These are phyloP conservation scores for Acrocephalus kingi DNA, from an alignment of 2,113 vertebrate species.

Conservation along the genomic window DNA sequence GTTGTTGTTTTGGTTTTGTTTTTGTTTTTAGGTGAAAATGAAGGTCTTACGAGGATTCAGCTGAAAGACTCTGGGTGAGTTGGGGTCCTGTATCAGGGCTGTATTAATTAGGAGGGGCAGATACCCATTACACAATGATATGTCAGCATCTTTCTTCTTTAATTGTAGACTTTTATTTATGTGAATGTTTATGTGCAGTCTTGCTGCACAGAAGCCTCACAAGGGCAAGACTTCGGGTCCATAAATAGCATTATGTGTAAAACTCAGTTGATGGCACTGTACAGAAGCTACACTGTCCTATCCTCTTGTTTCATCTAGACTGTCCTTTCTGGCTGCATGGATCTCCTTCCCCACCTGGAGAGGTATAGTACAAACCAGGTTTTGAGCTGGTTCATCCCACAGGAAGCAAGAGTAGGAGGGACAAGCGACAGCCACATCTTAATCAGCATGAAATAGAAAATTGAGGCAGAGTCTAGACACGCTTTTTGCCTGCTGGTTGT, in stretches of 20 bases:
- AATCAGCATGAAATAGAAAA: neutral
- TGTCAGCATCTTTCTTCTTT: neutral
- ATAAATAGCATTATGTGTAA: neutral
- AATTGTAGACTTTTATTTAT: neutral
- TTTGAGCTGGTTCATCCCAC: neutral
- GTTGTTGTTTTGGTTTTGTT: no score
- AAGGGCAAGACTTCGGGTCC: neutral
- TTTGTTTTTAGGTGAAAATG: neutral
- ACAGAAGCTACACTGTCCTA: neutral
- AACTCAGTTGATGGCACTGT: neutral
- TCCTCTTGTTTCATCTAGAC: neutral
- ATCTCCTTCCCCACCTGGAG: neutral
- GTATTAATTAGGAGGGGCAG: neutral
- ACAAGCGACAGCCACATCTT: neutral
- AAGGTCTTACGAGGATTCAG: neutral
- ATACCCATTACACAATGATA: neutral
- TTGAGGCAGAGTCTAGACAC: neutral
- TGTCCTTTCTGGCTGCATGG: neutral
- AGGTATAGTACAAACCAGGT: neutral
- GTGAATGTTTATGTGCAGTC: neutral
- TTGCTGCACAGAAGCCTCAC: neutral
- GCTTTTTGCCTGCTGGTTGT: neutral
- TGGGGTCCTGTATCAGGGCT: neutral
- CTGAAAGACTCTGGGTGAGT: neutral
- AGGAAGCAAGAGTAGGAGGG: neutral